These are phyloP conservation scores for Chaetura pelagica DNA, from an alignment of 2,113 vertebrate species.

Conservation along the genomic window DNA sequence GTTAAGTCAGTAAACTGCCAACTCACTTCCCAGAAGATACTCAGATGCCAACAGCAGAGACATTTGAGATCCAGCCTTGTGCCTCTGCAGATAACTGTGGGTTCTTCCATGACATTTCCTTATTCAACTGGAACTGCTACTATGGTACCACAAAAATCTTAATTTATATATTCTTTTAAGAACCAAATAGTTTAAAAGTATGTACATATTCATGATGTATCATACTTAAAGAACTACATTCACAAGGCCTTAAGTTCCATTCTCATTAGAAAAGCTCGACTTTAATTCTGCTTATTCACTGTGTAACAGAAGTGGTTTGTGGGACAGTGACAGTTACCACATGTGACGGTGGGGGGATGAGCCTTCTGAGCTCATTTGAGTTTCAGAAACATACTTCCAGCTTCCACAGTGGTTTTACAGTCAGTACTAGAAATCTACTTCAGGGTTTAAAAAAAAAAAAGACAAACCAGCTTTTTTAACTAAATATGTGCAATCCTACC, in stretches of 20 bases:
- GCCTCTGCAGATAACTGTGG: background rate
- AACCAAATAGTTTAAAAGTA: background rate
- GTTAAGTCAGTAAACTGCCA: background rate
- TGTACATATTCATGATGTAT: background rate
- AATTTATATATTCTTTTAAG: background rate
- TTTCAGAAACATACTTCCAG: conserved; percentile 74
- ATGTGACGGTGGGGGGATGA: conserved; percentile 63
- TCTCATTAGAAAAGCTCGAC: conserved; percentile 33
- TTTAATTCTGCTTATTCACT: conserved; percentile 76
- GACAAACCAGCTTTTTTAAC: conserved; percentile 36
- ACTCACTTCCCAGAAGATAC: background rate
- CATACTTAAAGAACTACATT: background rate
- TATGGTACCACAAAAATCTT: background rate
- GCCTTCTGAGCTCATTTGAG: conserved; percentile 66
- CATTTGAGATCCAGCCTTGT: background rate
- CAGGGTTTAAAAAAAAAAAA: conserved; percentile 32
- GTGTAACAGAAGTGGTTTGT: conserved; percentile 71
- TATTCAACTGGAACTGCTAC: background rate
- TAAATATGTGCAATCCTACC: background rate
- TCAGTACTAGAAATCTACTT: conserved; percentile 45
- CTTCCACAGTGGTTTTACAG: conserved; percentile 65
- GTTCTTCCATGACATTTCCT: rapidly evolving
- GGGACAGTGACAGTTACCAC: conserved; percentile 69
- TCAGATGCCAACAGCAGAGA: rapidly evolving
- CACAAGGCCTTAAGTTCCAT: conserved; percentile 35